These are phyloP conservation scores for Lottia scabra DNA, from an alignment of 2,888 invertebrate genomes.

Conservation along the genomic window DNA sequence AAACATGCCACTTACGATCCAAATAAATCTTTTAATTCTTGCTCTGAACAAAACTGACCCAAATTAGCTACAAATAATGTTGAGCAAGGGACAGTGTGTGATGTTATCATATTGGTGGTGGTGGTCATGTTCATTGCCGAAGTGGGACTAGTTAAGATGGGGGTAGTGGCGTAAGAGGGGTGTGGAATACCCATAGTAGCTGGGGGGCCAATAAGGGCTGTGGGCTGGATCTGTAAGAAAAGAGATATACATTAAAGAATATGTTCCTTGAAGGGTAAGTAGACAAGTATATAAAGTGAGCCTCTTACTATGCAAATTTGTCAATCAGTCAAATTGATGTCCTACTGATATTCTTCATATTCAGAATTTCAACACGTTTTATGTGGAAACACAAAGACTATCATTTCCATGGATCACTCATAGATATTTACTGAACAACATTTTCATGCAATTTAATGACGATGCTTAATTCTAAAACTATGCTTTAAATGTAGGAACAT, in stretches of 20 bases:
- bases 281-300: no score
- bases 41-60: slow-evolving; percentile 97
- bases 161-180: slow-evolving; percentile 79
- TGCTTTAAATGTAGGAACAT: no score
- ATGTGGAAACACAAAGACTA: no score
- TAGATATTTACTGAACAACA: no score
- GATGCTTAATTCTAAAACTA: no score
- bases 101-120: slow-evolving; percentile 71
- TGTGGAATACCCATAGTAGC: slow-evolving; percentile 48
- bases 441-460: no score
- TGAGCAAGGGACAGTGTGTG: slow-evolving; percentile 83
- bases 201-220: slow-evolving; percentile 51
- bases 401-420: no score
- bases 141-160: slow-evolving; percentile 89
- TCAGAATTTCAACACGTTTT: no score
- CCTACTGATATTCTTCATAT: no score
- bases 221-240: slow-evolving; percentile 46
- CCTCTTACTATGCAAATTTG: no score
- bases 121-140: slow-evolving; percentile 71
- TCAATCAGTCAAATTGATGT: no score
- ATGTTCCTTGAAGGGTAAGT: no score
- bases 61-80: slow-evolving; percentile 99
- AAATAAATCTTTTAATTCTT: slow-evolving; percentile 98
- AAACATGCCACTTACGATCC: slow-evolving; percentile 81
- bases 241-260: not conserved